phyloP scores from a whole-genome alignment of 2,797 vertebrate species.

The Lindbergichthys nudifrons region DNA sequence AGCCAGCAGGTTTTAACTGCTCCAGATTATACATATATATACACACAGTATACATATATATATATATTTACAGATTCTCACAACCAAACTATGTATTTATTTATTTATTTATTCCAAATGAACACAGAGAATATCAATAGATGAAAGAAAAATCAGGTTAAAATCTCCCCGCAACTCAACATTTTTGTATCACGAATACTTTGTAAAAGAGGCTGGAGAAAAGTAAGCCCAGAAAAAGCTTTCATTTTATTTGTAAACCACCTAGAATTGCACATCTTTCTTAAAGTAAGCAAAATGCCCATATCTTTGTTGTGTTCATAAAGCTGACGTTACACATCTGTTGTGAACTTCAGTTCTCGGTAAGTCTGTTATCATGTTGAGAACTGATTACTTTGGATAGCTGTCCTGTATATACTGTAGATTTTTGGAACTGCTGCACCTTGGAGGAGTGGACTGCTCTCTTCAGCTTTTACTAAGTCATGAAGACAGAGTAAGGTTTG shows the following conservation, averaged over 20 bases:
- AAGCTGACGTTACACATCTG: conserved; percentile 51
- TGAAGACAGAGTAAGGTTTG: conserved; percentile 74
- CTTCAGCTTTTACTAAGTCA: conserved; percentile 76
- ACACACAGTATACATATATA: conserved; percentile 42
- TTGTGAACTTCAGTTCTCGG: conserved; percentile 73
- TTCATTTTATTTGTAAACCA: conserved; percentile 35
- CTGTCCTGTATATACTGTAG: conserved; percentile 84
- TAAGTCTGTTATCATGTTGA: conserved; percentile 68
- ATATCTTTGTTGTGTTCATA: conserved; percentile 69
- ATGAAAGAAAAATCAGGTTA: conserved; percentile 51
- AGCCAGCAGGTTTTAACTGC: conserved; percentile 77
- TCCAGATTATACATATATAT: conserved; percentile 38
- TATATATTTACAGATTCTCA: conserved; percentile 63
- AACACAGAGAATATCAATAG: conserved; percentile 41
- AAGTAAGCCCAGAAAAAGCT: conserved; percentile 29
- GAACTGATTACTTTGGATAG: conserved; percentile 80
- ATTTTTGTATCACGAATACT: conserved; percentile 49
- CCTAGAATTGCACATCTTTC: conserved; percentile 52
- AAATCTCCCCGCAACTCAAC: conserved; percentile 29
- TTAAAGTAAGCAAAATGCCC: conserved; percentile 47
- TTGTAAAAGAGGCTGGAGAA: conserved; percentile 53
- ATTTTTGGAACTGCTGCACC: conserved; percentile 79
- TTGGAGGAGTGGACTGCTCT: conserved; percentile 73
- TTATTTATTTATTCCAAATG: conserved; percentile 56
- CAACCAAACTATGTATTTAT: conserved; percentile 47